phyloP scores from a whole-genome alignment of 2,113 vertebrate genomes.

The Saiga tatarica region DNA sequence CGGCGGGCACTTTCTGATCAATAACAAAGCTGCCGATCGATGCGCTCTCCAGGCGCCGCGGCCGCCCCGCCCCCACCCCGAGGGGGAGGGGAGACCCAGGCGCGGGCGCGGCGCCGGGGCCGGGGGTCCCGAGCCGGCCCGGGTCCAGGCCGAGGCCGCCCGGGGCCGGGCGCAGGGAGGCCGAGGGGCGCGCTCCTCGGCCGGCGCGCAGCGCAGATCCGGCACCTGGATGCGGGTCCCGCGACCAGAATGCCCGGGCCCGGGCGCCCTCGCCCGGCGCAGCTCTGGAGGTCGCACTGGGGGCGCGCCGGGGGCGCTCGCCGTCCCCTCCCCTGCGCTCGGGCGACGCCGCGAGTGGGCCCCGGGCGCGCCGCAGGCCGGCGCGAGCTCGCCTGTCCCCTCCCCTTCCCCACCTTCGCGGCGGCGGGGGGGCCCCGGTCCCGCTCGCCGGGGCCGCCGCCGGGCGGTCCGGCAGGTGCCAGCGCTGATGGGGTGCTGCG shows the following conservation, averaged over 20 bases:
- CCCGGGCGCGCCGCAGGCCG: slow-evolving; percentile 23
- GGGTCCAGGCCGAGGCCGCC: background rate
- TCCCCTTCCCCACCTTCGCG: slow-evolving; percentile 36
- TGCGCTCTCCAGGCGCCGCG: slow-evolving; percentile 22
- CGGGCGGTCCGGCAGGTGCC: slow-evolving; percentile 90
- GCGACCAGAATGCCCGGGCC: slow-evolving; percentile 36
- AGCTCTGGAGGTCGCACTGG: background rate
- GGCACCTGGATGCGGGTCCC: slow-evolving; percentile 54
- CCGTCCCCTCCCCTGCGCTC: background rate
- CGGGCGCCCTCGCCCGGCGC: background rate
- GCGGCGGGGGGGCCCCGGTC: background rate
- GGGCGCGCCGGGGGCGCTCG: background rate
- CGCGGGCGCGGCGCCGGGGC: slow-evolving; percentile 13
- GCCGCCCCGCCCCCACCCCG: slow-evolving; percentile 59
- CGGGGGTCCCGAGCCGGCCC: background rate
- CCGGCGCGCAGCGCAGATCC: background rate
- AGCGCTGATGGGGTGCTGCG: slow-evolving; percentile 77
- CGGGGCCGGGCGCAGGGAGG: background rate
- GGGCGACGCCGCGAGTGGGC: background rate
- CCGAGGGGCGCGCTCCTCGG: slow-evolving; percentile 1
- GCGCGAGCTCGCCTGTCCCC: slow-evolving; percentile 30
- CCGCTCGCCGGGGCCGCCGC: slow-evolving; percentile 74
- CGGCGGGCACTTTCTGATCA: slow-evolving; percentile 9
- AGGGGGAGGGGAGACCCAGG: slow-evolving; percentile 53
- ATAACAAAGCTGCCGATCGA: slow-evolving; percentile 58